Percentiles rank a stretch among this genome's conserved stretches.
Conservation (phyloP, 2,888 invertebrate genomes). For the Chymomyza amoena region DNA sequence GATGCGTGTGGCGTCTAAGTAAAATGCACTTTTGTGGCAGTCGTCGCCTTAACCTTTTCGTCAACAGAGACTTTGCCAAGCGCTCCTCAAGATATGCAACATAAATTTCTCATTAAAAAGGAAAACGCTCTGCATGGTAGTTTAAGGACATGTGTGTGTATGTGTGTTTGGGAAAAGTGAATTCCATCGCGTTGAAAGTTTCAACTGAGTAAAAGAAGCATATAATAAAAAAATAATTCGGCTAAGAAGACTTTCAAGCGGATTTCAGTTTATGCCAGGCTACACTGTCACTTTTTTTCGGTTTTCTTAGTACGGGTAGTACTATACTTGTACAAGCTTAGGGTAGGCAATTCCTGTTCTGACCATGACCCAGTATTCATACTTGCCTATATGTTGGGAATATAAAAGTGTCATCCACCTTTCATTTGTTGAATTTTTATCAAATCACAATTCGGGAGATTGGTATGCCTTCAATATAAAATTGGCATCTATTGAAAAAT, state of each 20-base stretch:
- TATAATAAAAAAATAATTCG: not conserved
- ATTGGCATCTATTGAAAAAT: too few relatives aligned
- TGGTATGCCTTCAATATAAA: too few relatives aligned
- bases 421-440: too few relatives aligned
- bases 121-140: not conserved
- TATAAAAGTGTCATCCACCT: too few relatives aligned
- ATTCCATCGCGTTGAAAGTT: not conserved
- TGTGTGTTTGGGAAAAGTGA: not conserved
- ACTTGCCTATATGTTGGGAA: too few relatives aligned
- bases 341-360: too few relatives aligned
- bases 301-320: too few relatives aligned
- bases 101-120: constrained; percentile 13
- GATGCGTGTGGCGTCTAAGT: constrained; percentile 28
- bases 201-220: not conserved
- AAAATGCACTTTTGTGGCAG: constrained; percentile 43
- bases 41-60: constrained; percentile 11
- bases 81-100: constrained; percentile 35
- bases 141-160: not conserved
- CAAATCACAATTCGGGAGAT: too few relatives aligned
- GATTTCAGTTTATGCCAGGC: not conserved
- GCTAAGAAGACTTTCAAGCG: constrained; percentile 3
- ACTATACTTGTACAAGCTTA: too few relatives aligned
- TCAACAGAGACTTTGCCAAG: constrained; percentile 8
- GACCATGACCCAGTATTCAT: too few relatives aligned
- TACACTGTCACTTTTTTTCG: constrained; percentile 15